These are phyloP conservation scores for Machimus rusticus DNA, from an alignment of 2,888 invertebrate genomes.

Conservation along the genomic window DNA sequence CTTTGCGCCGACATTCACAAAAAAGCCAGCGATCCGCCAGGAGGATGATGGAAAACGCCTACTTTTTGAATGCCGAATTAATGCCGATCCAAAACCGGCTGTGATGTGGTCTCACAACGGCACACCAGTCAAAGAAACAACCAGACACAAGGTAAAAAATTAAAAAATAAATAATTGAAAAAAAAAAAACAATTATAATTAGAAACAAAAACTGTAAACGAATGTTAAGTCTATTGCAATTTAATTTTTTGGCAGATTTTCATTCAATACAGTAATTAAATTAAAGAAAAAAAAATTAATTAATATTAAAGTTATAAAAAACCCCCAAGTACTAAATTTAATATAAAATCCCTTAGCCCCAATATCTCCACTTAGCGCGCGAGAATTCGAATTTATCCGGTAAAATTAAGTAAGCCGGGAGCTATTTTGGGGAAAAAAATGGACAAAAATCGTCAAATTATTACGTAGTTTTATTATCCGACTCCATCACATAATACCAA, in stretches of 20 bases:
- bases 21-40: constrained; percentile 96
- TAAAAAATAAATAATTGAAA: neutral
- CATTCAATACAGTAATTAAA: neutral
- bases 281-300: neutral
- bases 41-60: constrained; percentile 95
- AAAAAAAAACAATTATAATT: neutral
- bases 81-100: constrained; percentile 89
- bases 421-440: too few species aligned
- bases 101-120: constrained; percentile 93
- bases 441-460: neutral
- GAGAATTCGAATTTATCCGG: too few species aligned
- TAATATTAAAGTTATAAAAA: neutral
- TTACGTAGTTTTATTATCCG: neutral
- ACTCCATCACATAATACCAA: neutral
- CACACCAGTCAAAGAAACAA: constrained; percentile 77
- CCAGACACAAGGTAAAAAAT: constrained; percentile 81
- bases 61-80: constrained; percentile 92
- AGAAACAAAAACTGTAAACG: neutral
- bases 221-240: neutral
- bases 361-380: too few species aligned
- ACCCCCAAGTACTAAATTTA: too few species aligned
- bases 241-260: neutral
- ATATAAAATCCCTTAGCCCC: too few species aligned
- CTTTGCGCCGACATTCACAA: constrained; percentile 96
- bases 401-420: too few species aligned